A percentile compares a stretch with the other conserved stretches of the same genome.
Evolutionary conservation across 2,888 invertebrate genomes (phyloP).

Genomic region (Leptogaster cylindrica): DNA sequence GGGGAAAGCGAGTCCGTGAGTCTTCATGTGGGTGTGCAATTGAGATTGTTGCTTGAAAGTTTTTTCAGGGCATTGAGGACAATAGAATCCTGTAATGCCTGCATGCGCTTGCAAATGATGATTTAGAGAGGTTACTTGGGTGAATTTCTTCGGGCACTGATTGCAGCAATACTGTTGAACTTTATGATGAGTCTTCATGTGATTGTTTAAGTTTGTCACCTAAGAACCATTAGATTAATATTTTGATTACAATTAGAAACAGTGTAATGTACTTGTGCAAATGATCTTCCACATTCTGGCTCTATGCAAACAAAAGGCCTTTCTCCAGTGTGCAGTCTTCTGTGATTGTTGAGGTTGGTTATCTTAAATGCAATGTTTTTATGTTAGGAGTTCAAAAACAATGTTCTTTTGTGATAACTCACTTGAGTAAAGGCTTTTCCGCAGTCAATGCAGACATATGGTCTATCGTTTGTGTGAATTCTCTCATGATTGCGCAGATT

Average conservation of each 20-base stretch:
- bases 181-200: constrained; percentile 63
- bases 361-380: constrained; percentile 52
- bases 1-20: constrained; percentile 60
- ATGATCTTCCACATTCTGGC: constrained; percentile 61
- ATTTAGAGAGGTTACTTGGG: constrained; percentile 62
- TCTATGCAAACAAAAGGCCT: constrained; percentile 62
- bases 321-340: constrained; percentile 61
- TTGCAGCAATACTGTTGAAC: constrained; percentile 63
- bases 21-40: constrained; percentile 61
- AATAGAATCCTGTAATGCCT: constrained; percentile 61
- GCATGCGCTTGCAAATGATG: constrained; percentile 62
- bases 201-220: constrained; percentile 62
- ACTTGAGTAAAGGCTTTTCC: constrained; percentile 62
- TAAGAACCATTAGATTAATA: constrained; percentile 43
- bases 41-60: constrained; percentile 62
- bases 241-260: constrained; percentile 1
- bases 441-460: constrained; percentile 61
- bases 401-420: too few species aligned
- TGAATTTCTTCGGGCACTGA: constrained; percentile 62
- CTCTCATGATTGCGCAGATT: constrained; percentile 62
- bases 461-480: constrained; percentile 62
- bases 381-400: too few species aligned
- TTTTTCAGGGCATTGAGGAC: constrained; percentile 62
- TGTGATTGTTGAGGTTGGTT: constrained; percentile 62
- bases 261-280: constrained; percentile 59